Evolutionary conservation across 2,888 invertebrate species (phyloP).

Genomic region (Synergus itoensis): DNA sequence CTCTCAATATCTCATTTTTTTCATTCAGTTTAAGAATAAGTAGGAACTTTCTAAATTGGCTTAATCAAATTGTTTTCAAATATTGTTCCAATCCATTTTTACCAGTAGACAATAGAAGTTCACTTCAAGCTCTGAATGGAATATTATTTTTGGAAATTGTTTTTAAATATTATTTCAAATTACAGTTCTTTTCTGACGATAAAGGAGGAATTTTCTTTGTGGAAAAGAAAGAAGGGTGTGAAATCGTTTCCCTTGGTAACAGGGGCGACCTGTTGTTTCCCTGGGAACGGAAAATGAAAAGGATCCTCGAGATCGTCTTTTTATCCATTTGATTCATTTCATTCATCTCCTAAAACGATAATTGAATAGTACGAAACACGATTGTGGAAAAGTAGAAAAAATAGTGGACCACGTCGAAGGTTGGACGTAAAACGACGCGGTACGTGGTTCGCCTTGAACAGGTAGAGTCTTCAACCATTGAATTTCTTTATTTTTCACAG

Average conservation of each 20-base stretch:
- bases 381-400: slow-evolving; percentile 33
- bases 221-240: slow-evolving; percentile 14
- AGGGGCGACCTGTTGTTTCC: background rate
- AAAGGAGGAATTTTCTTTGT: background rate
- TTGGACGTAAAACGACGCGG: slow-evolving; percentile 30
- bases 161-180: background rate
- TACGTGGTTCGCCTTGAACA: slow-evolving; percentile 28
- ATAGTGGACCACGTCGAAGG: slow-evolving; percentile 29
- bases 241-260: slow-evolving; percentile 15
- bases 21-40: background rate
- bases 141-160: background rate
- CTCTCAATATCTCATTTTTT: background rate
- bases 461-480: slow-evolving; percentile 30
- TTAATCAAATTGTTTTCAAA: background rate
- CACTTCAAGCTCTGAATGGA: too few species aligned
- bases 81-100: background rate
- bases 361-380: background rate
- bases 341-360: slow-evolving; percentile 24
- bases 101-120: too few species aligned
- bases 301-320: slow-evolving; percentile 2
- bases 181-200: background rate
- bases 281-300: slow-evolving; percentile 28
- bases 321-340: slow-evolving; percentile 13
- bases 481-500: slow-evolving; percentile 33
- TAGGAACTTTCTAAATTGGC: background rate